Percentiles rank a stretch among this genome's conserved stretches.
Evolutionary conservation across 1,140 invertebrate genomes (phyloP).

Genomic region (Gonioctena quinquepunctata): DNA sequence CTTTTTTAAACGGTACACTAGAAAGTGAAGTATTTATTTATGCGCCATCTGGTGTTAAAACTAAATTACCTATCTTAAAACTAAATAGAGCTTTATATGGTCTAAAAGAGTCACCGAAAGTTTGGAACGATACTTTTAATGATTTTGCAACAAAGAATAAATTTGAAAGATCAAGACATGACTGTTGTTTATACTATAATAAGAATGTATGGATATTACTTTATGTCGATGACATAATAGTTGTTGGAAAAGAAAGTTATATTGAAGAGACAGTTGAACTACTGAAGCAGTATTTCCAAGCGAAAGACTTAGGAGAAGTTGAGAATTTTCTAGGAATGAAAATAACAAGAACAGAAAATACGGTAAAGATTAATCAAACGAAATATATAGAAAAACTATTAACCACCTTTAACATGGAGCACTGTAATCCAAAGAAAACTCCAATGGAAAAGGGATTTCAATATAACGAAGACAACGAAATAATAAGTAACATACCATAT

Average conservation of each 20-base stretch:
- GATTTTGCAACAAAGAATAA: slow-evolving; percentile 20
- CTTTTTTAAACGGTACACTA: not conserved
- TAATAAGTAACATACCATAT: not conserved
- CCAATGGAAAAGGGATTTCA: slow-evolving; percentile 7
- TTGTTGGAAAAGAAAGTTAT: slow-evolving; percentile 4
- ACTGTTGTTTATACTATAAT: not conserved
- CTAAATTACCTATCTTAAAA: not conserved
- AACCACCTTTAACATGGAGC: not conserved
- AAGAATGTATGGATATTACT: not conserved
- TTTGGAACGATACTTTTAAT: slow-evolving; percentile 25
- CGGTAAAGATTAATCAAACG: not conserved
- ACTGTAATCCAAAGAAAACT: not conserved
- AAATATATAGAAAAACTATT: not conserved
- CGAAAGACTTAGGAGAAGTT: slow-evolving; percentile 18
- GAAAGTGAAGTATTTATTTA: not conserved
- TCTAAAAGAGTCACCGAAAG: slow-evolving; percentile 16
- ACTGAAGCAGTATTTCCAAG: slow-evolving; percentile 9
- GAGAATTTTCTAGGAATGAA: slow-evolving; percentile 19
- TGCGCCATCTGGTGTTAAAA: not conserved
- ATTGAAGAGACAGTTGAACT: not conserved
- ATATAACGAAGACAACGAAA: not conserved
- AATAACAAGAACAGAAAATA: not conserved
- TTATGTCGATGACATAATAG: slow-evolving; percentile 16
- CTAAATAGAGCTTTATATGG: slow-evolving; percentile 21
- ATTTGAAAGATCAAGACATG: slow-evolving; percentile 14